Evolutionary conservation across 2,888 invertebrate species (phyloP).

Genomic region (Acronicta aceris): DNA sequence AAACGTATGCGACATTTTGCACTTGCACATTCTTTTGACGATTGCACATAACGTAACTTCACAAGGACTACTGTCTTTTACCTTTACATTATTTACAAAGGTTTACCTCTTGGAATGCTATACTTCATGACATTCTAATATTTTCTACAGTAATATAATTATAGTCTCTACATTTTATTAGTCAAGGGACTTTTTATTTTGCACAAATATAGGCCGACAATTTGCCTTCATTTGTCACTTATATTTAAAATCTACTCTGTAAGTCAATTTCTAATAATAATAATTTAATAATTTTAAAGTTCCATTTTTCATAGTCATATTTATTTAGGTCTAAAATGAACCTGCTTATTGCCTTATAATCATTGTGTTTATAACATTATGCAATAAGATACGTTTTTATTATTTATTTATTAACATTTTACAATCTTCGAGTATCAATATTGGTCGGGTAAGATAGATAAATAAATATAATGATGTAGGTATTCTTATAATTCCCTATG

Average conservation of each 20-base stretch:
- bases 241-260: slow-evolving; percentile 51
- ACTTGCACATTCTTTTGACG: slow-evolving; percentile 33
- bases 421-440: slow-evolving; percentile 43
- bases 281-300: slow-evolving; percentile 43
- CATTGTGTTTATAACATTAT: slow-evolving; percentile 29
- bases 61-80: slow-evolving; percentile 61
- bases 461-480: slow-evolving; percentile 47
- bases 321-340: slow-evolving; percentile 33
- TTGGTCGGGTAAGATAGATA: slow-evolving; percentile 56
- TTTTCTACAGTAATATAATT: slow-evolving; percentile 44
- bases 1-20: slow-evolving; percentile 20
- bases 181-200: slow-evolving; percentile 48
- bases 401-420: slow-evolving; percentile 23
- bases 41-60: slow-evolving; percentile 47
- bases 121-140: slow-evolving; percentile 57
- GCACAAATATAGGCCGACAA: slow-evolving; percentile 52
- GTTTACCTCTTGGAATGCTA: slow-evolving; percentile 70
- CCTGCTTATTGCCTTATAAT: slow-evolving; percentile 49
- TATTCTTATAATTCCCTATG: slow-evolving; percentile 41
- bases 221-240: slow-evolving; percentile 41
- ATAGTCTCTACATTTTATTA: slow-evolving; percentile 51
- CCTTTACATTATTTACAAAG: slow-evolving; percentile 65
- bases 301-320: slow-evolving; percentile 43
- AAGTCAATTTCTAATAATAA: slow-evolving; percentile 46
- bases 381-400: slow-evolving; percentile 43